These are phyloP conservation scores for Aix galericulata DNA, from an alignment of 2,113 vertebrate species.

Conservation along the genomic window DNA sequence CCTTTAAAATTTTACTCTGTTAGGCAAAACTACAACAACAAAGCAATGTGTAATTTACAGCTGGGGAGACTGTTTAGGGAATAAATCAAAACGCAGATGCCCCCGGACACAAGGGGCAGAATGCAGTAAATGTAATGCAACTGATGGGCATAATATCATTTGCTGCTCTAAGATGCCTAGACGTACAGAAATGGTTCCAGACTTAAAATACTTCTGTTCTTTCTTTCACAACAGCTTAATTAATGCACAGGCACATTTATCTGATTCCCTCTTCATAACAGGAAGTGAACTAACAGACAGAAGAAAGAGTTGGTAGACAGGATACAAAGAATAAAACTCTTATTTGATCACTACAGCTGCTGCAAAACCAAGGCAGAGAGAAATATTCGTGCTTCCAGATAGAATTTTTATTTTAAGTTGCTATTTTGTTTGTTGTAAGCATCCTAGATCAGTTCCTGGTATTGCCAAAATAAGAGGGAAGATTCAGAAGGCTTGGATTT, in stretches of 20 bases:
- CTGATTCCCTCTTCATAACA: not conserved
- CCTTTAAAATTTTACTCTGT: not conserved
- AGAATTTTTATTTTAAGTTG: not conserved
- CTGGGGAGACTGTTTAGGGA: not conserved
- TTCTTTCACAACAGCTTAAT: not conserved
- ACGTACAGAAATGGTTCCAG: not conserved
- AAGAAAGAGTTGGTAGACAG: not conserved
- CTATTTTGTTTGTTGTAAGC: not conserved
- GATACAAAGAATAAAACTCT: not conserved
- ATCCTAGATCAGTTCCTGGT: not conserved
- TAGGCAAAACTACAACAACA: not conserved
- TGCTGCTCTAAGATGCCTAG: not conserved
- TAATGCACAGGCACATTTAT: not conserved
- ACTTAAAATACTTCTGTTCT: not conserved
- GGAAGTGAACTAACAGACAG: not conserved
- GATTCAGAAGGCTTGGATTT: not conserved
- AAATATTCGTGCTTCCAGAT: not conserved
- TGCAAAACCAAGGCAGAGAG: not conserved
- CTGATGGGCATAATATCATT: not conserved
- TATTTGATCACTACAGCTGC: not conserved
- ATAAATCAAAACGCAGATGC: not conserved
- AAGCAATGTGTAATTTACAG: not conserved
- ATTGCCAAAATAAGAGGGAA: not conserved
- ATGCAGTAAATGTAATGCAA: not conserved
- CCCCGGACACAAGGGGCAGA: not conserved